A percentile compares a stretch with the other conserved stretches of the same genome.
phyloP scores from a whole-genome alignment of 2,113 vertebrate species.

The Phylloscopus trochilus region DNA sequence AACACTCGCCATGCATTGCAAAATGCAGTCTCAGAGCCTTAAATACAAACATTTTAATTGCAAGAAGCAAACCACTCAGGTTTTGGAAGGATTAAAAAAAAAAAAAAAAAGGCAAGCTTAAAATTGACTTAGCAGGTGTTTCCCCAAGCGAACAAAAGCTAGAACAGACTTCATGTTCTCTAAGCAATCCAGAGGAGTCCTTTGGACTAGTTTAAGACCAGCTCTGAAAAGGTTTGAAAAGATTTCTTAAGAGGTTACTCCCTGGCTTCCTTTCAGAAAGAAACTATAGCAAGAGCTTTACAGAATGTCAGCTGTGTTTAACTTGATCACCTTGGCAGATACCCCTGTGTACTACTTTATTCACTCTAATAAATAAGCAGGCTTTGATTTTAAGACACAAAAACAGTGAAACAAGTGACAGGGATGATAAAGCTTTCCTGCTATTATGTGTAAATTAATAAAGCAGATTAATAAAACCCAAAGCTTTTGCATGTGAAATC shows the following conservation, averaged over 20 bases:
- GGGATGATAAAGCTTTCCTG: neutral
- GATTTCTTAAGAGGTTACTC: neutral
- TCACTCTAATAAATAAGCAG: neutral
- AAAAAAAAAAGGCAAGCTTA: neutral
- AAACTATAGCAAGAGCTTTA: neutral
- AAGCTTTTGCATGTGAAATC: neutral
- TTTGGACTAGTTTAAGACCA: neutral
- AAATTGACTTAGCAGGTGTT: constrained; percentile 2
- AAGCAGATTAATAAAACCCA: neutral
- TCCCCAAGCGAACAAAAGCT: constrained; percentile 3
- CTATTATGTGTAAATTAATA: neutral
- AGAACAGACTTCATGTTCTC: neutral
- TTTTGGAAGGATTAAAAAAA: neutral
- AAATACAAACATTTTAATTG: neutral
- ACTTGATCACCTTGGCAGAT: neutral
- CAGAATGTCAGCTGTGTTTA: neutral
- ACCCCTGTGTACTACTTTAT: neutral
- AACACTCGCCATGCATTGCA: neutral
- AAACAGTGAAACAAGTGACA: neutral
- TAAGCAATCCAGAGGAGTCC: neutral
- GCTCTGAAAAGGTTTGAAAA: neutral
- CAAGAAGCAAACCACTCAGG: neutral
- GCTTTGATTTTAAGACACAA: neutral
- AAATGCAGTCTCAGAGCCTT: neutral
- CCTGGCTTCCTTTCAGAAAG: neutral